A percentile compares a stretch with the other conserved stretches of the same genome.
Conservation (phyloP, 1,140 invertebrate species). For the Drosophila sp. region DNA sequence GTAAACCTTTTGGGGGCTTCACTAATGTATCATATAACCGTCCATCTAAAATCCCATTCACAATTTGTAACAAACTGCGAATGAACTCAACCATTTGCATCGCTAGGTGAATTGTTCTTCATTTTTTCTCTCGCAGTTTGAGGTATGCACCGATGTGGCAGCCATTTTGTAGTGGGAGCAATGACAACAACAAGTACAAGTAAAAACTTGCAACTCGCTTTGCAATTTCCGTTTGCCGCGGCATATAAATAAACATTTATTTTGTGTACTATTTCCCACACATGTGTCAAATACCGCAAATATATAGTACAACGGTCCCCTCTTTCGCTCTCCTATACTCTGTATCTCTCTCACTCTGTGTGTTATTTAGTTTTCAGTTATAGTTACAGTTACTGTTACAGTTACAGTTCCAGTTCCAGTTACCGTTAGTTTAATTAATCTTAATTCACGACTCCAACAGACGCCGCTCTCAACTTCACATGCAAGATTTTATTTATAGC, state of each 20-base stretch:
- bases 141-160: slow-evolving; percentile 71
- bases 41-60: slow-evolving; percentile 52
- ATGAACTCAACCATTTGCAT: slow-evolving; percentile 50
- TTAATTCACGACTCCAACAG: slow-evolving; percentile 79
- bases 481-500: slow-evolving; percentile 80
- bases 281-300: slow-evolving; percentile 57
- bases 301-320: slow-evolving; percentile 21
- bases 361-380: slow-evolving; percentile 72
- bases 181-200: slow-evolving; percentile 32
- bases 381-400: slow-evolving; percentile 68
- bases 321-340: slow-evolving; percentile 8
- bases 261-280: slow-evolving; percentile 70
- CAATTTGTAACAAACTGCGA: slow-evolving; percentile 52
- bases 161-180: slow-evolving; percentile 69
- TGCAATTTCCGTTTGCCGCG: slow-evolving; percentile 75
- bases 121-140: slow-evolving; percentile 26
- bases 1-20: slow-evolving; percentile 17
- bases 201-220: slow-evolving; percentile 57
- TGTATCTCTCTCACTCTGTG: slow-evolving; percentile 15
- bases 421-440: slow-evolving; percentile 81
- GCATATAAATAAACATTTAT: slow-evolving; percentile 82
- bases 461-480: slow-evolving; percentile 70
- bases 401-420: slow-evolving; percentile 69
- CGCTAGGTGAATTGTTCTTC: slow-evolving; percentile 38
- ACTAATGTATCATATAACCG: slow-evolving; percentile 39